These are phyloP conservation scores for Semibalanus balanoides DNA, from an alignment of 1,140 invertebrate species.

Conservation along the genomic window DNA sequence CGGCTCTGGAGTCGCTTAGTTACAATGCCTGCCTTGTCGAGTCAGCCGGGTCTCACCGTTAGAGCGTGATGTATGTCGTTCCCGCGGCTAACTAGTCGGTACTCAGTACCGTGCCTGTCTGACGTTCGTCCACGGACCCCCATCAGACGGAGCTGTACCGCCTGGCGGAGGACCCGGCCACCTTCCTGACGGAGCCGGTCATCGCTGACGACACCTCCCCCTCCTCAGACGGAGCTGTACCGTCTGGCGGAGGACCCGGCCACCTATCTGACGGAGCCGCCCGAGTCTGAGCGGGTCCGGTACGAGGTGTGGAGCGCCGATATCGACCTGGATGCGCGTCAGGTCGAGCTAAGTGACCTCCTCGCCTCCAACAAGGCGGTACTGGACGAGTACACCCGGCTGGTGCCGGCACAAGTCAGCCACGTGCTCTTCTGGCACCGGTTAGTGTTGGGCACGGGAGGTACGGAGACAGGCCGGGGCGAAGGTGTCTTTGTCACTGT, in stretches of 20 bases:
- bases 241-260: conserved; percentile 31
- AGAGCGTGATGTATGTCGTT: too few relatives aligned
- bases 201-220: too few relatives aligned
- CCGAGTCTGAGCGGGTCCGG: conserved; percentile 27
- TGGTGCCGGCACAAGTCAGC: conserved; percentile 27
- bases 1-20: too few relatives aligned
- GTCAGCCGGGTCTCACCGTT: too few relatives aligned
- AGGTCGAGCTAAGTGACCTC: conserved; percentile 33
- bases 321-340: conserved; percentile 31
- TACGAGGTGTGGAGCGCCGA: conserved; percentile 31
- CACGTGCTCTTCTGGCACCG: conserved; percentile 4
- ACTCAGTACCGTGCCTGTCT: too few relatives aligned
- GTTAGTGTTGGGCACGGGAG: background rate
- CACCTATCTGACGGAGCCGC: conserved; percentile 31
- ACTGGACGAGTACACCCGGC: conserved; percentile 30
- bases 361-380: conserved; percentile 32
- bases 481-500: too few relatives aligned
- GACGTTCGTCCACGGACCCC: too few relatives aligned
- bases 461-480: too few relatives aligned
- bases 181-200: conserved; percentile 31
- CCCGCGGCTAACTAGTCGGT: too few relatives aligned
- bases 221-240: conserved; percentile 28
- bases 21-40: too few relatives aligned
- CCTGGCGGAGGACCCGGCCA: conserved; percentile 32
- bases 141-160: conserved; percentile 29